Percentiles rank a stretch among this genome's conserved stretches.
Evolutionary conservation across 2,888 invertebrate genomes (phyloP).

Genomic region (Sialis fuliginosa): DNA sequence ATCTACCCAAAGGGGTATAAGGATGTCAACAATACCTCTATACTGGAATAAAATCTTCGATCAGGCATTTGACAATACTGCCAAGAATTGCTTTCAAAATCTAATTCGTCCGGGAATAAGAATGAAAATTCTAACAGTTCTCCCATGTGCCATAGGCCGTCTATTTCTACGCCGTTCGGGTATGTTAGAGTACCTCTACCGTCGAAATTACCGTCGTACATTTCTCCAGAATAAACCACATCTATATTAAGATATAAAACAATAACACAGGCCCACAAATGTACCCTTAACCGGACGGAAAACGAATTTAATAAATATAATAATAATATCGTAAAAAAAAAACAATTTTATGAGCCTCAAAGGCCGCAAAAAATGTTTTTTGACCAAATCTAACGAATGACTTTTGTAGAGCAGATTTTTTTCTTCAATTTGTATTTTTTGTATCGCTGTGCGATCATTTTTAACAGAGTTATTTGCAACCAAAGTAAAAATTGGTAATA

Average conservation of each 20-base stretch:
- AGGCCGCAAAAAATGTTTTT: not conserved
- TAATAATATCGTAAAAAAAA: not conserved
- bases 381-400: not conserved
- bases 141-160: slow-evolving; percentile 46
- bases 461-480: too few species aligned
- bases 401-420: not conserved
- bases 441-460: too few species aligned
- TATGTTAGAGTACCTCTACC: slow-evolving; percentile 44
- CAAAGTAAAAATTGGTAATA: too few species aligned
- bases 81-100: slow-evolving; percentile 35
- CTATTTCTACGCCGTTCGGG: slow-evolving; percentile 39
- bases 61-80: slow-evolving; percentile 46
- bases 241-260: slow-evolving; percentile 19
- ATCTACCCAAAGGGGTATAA: not conserved
- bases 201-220: slow-evolving; percentile 51
- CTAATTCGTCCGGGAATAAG: slow-evolving; percentile 41
- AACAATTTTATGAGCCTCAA: not conserved
- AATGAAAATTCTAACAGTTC: slow-evolving; percentile 30
- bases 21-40: not conserved
- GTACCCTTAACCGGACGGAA: not conserved
- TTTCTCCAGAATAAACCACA: slow-evolving; percentile 40
- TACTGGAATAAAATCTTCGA: slow-evolving; percentile 29
- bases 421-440: too few species aligned
- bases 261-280: not conserved
- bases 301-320: not conserved